A percentile compares a stretch with the other conserved stretches of the same genome.
These are phyloP conservation scores for Lucilia sericata DNA, from an alignment of 1,140 invertebrate genomes.

Conservation along the genomic window DNA sequence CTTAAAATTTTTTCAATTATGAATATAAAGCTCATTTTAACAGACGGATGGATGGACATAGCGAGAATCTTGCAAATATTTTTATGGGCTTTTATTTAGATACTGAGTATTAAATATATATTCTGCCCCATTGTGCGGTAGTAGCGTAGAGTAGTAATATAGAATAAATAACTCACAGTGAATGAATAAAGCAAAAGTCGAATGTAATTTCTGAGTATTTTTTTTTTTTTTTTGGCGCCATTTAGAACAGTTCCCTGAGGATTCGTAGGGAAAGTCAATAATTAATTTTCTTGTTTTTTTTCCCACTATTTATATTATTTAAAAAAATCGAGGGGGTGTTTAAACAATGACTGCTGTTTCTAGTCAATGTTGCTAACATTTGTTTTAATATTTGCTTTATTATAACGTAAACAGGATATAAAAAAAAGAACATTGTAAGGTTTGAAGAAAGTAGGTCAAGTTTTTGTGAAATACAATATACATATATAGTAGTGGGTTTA, in stretches of 20 bases:
- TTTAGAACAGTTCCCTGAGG: neutral
- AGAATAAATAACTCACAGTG: no score
- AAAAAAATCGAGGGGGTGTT: neutral
- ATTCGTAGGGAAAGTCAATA: neutral
- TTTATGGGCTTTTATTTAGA: no score
- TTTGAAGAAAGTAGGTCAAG: neutral
- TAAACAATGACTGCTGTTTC: neutral
- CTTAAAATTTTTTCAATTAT: no score
- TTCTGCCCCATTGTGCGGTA: no score
- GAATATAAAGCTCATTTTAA: no score
- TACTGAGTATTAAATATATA: no score
- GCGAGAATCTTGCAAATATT: no score
- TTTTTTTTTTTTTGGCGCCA: neutral
- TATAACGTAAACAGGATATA: neutral
- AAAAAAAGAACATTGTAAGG: neutral
- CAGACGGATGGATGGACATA: no score
- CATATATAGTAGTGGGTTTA: no score
- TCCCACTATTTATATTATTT: no score
- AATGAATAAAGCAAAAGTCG: neutral
- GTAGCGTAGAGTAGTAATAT: no score
- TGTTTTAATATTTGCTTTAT: neutral
- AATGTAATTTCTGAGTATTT: neutral
- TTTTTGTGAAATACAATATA: neutral
- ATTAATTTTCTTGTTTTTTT: conserved; percentile 24
- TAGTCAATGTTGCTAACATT: neutral